Conservation (phyloP, 2,888 invertebrate species). For the Ditylenchus weischeri region DNA sequence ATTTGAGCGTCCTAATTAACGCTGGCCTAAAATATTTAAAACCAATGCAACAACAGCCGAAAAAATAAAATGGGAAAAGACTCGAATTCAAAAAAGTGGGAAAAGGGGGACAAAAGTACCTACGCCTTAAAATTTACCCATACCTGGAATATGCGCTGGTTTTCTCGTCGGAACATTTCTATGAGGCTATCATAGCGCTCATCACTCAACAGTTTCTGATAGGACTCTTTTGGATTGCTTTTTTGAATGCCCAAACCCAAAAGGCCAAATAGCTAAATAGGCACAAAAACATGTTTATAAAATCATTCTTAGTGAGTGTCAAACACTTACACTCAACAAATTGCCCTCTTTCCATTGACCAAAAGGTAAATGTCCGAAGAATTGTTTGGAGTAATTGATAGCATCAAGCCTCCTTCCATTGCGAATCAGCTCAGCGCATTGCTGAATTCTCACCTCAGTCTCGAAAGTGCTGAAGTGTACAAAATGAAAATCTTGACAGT, state of each 20-base stretch:
- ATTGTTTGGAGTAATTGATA: constrained; percentile 65
- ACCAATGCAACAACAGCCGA: no score
- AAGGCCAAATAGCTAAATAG: constrained; percentile 21
- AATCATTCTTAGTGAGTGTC: background rate
- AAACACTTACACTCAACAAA: constrained; percentile 17
- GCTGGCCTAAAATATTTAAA: no score
- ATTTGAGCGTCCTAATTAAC: no score
- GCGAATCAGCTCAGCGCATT: constrained; percentile 78
- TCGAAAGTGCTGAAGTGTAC: constrained; percentile 75
- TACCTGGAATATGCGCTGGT: constrained; percentile 83
- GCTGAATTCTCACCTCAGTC: constrained; percentile 74
- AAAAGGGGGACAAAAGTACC: no score
- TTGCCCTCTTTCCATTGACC: constrained; percentile 20
- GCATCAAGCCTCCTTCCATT: constrained; percentile 82
- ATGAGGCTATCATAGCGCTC: constrained; percentile 82
- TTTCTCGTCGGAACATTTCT: constrained; percentile 85
- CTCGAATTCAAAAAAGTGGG: no score
- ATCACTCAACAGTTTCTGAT: constrained; percentile 64
- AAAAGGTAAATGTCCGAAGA: constrained; percentile 19
- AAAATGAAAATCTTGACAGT: no score
- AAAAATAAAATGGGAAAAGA: no score
- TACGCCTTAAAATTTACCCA: no score
- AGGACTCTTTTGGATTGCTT: constrained; percentile 43
- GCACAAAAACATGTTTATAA: background rate
- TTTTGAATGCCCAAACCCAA: constrained; percentile 23